Conservation (phyloP, 2,797 vertebrate species). For the Poecilia wingei region DNA sequence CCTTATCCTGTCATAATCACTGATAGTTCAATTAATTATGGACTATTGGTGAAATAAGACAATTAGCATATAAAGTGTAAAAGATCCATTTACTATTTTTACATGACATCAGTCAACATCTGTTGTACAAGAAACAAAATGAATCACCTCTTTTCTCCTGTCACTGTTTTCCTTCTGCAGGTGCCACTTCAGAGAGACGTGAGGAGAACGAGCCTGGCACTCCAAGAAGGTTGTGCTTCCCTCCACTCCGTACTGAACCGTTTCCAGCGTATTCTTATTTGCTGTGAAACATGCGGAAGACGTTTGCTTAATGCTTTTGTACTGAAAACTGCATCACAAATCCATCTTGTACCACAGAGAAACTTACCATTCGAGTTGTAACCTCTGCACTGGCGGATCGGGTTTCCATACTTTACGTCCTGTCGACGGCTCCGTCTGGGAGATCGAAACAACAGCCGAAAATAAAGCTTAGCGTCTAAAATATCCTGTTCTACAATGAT, state of each 20-base stretch:
- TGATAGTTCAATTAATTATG: background rate
- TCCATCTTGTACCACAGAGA: background rate
- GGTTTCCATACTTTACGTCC: constrained; percentile 95
- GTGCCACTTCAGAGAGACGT: constrained; percentile 95
- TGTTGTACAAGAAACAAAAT: background rate
- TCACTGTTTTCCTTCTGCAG: constrained; percentile 96
- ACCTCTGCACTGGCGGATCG: constrained; percentile 95
- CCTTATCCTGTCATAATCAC: background rate
- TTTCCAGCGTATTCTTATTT: constrained; percentile 92
- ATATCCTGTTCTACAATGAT: background rate
- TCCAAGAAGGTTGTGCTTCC: constrained; percentile 96
- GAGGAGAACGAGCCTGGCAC: constrained; percentile 95
- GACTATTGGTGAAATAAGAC: background rate
- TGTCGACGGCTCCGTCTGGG: constrained; percentile 94
- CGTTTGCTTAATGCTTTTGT: background rate
- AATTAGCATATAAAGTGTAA: background rate
- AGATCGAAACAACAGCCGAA: constrained; percentile 47
- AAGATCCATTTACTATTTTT: background rate
- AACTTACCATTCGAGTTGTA: constrained; percentile 94
- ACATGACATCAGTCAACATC: background rate
- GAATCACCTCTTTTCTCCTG: constrained; percentile 92
- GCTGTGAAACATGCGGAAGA: constrained; percentile 70
- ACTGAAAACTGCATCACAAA: background rate
- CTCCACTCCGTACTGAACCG: constrained; percentile 93
- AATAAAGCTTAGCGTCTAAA: constrained; percentile 39